Evolutionary conservation across 1,140 invertebrate genomes (phyloP).

Genomic region (Drosophila fuyamai): DNA sequence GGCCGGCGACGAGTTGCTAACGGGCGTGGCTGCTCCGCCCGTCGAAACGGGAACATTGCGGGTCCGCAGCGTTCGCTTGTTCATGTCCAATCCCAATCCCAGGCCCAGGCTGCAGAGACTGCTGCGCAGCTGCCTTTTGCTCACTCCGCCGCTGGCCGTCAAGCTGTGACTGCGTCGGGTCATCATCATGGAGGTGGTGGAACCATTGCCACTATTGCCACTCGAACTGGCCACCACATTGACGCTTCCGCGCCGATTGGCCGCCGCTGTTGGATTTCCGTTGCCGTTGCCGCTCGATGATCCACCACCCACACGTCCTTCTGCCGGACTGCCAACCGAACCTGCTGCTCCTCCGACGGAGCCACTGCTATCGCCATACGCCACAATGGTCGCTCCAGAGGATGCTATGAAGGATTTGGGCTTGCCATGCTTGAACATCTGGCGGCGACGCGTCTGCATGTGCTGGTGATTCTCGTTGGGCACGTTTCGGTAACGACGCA

Average conservation of each 20-base stretch:
- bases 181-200: conserved; percentile 40
- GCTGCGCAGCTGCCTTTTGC: conserved; percentile 75
- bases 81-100: conserved; percentile 40
- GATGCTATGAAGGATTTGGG: conserved; percentile 50
- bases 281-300: conserved; percentile 1
- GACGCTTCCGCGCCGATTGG: conserved; percentile 20
- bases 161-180: conserved; percentile 68
- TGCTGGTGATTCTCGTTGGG: conserved; percentile 79
- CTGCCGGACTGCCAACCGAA: background rate
- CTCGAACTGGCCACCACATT: conserved; percentile 27
- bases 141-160: conserved; percentile 32
- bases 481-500: conserved; percentile 74
- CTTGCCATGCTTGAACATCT: conserved; percentile 58
- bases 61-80: conserved; percentile 72
- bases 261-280: background rate
- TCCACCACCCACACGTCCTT: conserved; percentile 6
- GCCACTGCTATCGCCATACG: conserved; percentile 28
- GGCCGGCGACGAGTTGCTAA: background rate
- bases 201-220: background rate
- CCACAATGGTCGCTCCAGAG: conserved; percentile 51
- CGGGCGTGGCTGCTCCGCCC: conserved; percentile 5
- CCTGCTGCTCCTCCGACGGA: background rate
- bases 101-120: conserved; percentile 50
- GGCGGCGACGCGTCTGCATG: conserved; percentile 66
- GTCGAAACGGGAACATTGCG: conserved; percentile 54